These are phyloP conservation scores for Volucella inflata DNA, from an alignment of 2,888 invertebrate genomes.

Conservation along the genomic window DNA sequence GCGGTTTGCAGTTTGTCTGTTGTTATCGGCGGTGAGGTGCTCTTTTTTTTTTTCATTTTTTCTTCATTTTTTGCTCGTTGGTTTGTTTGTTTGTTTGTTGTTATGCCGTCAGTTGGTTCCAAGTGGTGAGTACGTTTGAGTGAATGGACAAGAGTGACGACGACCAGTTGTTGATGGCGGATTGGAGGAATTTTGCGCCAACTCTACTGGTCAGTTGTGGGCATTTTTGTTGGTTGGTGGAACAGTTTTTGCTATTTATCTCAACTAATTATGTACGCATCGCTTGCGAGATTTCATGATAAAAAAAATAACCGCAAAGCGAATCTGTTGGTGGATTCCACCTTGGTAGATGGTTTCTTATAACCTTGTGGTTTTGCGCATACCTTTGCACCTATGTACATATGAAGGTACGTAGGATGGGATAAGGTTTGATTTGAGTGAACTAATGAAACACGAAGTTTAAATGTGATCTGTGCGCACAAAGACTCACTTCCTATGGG, in stretches of 20 bases:
- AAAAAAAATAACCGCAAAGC: slow-evolving; percentile 6
- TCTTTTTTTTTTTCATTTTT: not conserved
- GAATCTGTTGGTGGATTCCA: slow-evolving; percentile 25
- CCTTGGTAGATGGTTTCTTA: too few relatives aligned
- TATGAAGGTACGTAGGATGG: too few relatives aligned
- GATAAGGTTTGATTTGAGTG: too few relatives aligned
- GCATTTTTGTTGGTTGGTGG: slow-evolving; percentile 64
- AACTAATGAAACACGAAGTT: too few relatives aligned
- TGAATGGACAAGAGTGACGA: slow-evolving; percentile 63
- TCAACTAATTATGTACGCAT: slow-evolving; percentile 73
- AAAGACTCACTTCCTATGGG: too few relatives aligned
- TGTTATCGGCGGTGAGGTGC: slow-evolving; percentile 22
- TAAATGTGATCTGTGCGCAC: too few relatives aligned
- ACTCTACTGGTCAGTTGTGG: slow-evolving; percentile 63
- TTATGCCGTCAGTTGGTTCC: slow-evolving; percentile 72
- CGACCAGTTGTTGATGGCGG: slow-evolving; percentile 47
- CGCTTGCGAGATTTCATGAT: slow-evolving; percentile 43
- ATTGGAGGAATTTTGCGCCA: slow-evolving; percentile 71
- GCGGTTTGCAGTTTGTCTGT: slow-evolving; percentile 73
- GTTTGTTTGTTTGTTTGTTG: slow-evolving; percentile 60
- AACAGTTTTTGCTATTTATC: slow-evolving; percentile 68
- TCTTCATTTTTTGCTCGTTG: not conserved
- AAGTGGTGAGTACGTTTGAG: slow-evolving; percentile 58
- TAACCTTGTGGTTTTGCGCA: too few relatives aligned
- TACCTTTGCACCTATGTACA: too few relatives aligned